Conservation (phyloP, 2,888 invertebrate species). For the Folsomia manolachei region DNA sequence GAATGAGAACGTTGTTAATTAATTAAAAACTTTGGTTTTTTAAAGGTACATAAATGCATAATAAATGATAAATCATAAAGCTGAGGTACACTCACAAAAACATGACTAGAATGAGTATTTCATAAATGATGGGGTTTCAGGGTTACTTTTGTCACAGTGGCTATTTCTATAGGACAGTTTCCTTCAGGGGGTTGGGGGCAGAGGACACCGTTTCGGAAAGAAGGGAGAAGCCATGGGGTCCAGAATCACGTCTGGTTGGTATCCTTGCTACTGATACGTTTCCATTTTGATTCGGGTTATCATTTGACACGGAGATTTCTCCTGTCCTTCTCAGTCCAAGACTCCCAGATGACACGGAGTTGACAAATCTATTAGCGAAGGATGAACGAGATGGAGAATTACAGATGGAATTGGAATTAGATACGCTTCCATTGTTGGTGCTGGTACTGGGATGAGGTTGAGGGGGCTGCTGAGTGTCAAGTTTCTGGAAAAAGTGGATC, state of each 20-base stretch:
- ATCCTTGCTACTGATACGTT: not conserved
- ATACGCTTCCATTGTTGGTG: too few relatives aligned
- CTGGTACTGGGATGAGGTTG: not conserved
- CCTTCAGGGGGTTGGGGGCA: constrained; percentile 28
- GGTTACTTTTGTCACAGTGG: not conserved
- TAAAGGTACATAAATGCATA: too few relatives aligned
- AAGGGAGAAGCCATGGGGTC: constrained; percentile 11
- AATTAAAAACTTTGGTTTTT: too few relatives aligned
- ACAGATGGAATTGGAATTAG: too few relatives aligned
- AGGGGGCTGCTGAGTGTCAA: not conserved
- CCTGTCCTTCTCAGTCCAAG: constrained; percentile 1
- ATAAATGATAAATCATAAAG: too few relatives aligned
- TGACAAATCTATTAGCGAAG: constrained; percentile 27
- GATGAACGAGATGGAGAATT: constrained; percentile 13
- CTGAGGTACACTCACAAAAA: not conserved
- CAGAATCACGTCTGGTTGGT: not conserved
- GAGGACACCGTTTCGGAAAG: constrained; percentile 19
- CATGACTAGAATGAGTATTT: constrained; percentile 28
- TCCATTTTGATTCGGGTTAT: not conserved
- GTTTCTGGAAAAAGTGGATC: constrained; percentile 39
- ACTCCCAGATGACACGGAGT: constrained; percentile 36
- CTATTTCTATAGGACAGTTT: constrained; percentile 35
- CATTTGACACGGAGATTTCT: not conserved
- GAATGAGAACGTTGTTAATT: too few relatives aligned
- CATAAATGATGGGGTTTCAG: too few relatives aligned